Percentiles rank a stretch among this genome's conserved stretches.
Evolutionary conservation across 2,113 vertebrate species (phyloP).

Genomic region (Arenaria interpres): DNA sequence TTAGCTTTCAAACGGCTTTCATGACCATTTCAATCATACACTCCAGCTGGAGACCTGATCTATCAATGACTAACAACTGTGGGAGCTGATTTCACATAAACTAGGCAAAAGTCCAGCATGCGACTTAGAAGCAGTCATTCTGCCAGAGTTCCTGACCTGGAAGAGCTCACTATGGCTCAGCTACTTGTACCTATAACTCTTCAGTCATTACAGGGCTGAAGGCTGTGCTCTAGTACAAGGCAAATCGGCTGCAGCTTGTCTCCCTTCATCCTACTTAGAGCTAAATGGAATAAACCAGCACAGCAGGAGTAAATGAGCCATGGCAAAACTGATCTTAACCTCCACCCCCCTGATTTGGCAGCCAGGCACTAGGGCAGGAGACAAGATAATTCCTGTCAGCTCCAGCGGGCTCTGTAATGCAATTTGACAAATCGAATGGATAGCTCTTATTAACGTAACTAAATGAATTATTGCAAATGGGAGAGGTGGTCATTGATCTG

Average conservation of each 20-base stretch:
- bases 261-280: constrained; percentile 25
- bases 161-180: neutral
- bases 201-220: neutral
- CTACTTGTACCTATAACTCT: neutral
- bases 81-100: neutral
- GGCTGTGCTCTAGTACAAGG: neutral
- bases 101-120: neutral
- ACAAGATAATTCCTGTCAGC: constrained; percentile 36
- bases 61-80: neutral
- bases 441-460: constrained; percentile 50
- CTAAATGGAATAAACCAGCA: constrained; percentile 29
- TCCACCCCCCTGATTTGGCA: constrained; percentile 20
- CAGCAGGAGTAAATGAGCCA: constrained; percentile 47
- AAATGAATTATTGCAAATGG: constrained; percentile 53
- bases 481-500: constrained; percentile 48
- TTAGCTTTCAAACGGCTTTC: neutral
- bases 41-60: neutral
- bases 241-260: neutral
- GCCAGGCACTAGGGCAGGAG: neutral
- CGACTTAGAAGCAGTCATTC: neutral
- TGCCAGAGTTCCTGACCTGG: neutral
- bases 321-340: constrained; percentile 50
- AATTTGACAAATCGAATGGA: constrained; percentile 38
- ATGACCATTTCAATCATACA: neutral
- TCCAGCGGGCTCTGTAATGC: constrained; percentile 8